Evolutionary conservation across 2,888 invertebrate genomes (phyloP).

Genomic region (Synanthedon andrenaeformis): DNA sequence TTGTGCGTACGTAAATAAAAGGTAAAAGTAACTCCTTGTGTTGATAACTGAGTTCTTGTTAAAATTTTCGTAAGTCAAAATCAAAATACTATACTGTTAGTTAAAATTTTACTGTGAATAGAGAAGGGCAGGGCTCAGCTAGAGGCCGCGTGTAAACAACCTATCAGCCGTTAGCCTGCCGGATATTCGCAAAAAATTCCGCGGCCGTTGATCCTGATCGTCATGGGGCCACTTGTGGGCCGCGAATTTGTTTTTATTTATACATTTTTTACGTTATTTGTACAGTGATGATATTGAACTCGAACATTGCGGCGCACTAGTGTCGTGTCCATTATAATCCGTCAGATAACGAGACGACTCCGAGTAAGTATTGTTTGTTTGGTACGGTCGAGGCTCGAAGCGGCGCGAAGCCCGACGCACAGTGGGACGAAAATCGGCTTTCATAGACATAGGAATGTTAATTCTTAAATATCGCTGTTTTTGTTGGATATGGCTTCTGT

Average conservation of each 20-base stretch:
- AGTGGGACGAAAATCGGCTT: no score
- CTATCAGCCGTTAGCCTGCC: conserved; percentile 21
- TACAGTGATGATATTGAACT: conserved; percentile 36
- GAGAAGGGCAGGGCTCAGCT: conserved; percentile 4
- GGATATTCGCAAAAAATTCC: conserved; percentile 45
- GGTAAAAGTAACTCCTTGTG: no score
- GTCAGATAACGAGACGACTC: conserved; percentile 37
- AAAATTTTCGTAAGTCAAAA: no score
- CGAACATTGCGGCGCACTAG: conserved; percentile 8
- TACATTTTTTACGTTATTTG: conserved; percentile 25
- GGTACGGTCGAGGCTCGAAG: conserved; percentile 29
- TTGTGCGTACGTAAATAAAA: no score
- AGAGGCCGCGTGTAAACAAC: conserved; percentile 15
- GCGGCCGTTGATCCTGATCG: conserved; percentile 39
- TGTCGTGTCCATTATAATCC: conserved; percentile 20
- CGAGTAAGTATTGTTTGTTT: conserved; percentile 43
- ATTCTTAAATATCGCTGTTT: no score
- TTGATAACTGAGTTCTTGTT: no score
- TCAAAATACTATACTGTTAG: not conserved
- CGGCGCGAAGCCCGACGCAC: conserved; percentile 9
- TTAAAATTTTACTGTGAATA: not conserved
- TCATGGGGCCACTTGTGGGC: conserved; percentile 31
- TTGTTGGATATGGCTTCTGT: no score
- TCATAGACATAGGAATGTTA: no score
- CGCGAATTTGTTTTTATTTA: conserved; percentile 32